These are phyloP conservation scores for Slavum lentiscoides DNA, from an alignment of 2,888 invertebrate species.

Conservation along the genomic window DNA sequence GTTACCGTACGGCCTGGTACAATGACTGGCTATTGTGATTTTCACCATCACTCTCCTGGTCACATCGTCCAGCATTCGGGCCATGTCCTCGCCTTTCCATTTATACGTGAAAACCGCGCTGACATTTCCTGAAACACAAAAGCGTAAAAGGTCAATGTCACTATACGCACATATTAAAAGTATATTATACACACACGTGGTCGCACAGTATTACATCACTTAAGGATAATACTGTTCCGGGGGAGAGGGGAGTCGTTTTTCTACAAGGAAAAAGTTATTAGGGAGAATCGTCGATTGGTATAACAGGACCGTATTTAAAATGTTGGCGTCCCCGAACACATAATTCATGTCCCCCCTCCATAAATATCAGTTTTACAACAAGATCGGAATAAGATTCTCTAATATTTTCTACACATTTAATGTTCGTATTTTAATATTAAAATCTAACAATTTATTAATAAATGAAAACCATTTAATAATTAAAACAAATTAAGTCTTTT, in stretches of 20 bases:
- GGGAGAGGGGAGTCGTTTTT: no score
- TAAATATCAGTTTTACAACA: no score
- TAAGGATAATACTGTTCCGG: no score
- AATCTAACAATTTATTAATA: background rate
- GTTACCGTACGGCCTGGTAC: conserved; percentile 67
- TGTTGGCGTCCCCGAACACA: no score
- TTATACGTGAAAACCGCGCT: conserved; percentile 81
- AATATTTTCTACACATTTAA: background rate
- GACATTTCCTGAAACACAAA: conserved; percentile 70
- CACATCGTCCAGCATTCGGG: conserved; percentile 71
- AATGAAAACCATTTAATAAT: background rate
- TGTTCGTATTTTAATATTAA: background rate
- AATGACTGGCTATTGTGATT: conserved; percentile 70
- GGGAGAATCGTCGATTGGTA: no score
- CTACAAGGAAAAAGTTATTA: no score
- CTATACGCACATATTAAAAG: background rate
- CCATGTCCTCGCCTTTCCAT: conserved; percentile 76
- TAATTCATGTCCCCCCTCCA: no score
- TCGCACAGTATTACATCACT: no score
- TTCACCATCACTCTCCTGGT: conserved; percentile 70
- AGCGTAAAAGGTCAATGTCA: background rate
- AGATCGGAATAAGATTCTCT: no score
- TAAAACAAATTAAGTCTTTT: no score
- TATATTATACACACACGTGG: no score
- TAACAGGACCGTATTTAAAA: no score